Conservation (phyloP, 64 coral and sea anemone species). For the Trachythela sp. region DNA sequence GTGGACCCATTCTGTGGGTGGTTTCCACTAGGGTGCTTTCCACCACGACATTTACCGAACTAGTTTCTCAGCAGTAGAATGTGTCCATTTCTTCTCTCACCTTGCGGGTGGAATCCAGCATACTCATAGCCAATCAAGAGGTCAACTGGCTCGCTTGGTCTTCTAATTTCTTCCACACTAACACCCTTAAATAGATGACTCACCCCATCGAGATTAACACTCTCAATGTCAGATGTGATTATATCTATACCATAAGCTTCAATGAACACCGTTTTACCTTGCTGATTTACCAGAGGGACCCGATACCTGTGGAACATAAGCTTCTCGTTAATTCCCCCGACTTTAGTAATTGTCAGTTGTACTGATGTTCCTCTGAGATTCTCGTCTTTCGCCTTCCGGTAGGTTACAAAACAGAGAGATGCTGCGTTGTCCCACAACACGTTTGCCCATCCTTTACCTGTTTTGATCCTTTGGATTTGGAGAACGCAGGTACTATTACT, state of each 20-base stretch:
- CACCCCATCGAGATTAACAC: not conserved
- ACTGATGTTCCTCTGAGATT: not conserved
- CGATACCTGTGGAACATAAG: slow-evolving; percentile 17
- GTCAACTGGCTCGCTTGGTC: not conserved
- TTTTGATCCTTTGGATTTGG: not conserved
- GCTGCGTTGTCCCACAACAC: too few relatives aligned
- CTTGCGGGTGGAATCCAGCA: not conserved
- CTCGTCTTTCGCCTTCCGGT: slow-evolving; percentile 34
- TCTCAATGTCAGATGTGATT: slow-evolving; percentile 50
- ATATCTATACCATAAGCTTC: slow-evolving; percentile 45
- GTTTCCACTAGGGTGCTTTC: not conserved
- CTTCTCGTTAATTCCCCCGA: slow-evolving; percentile 34
- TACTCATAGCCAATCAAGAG: not conserved
- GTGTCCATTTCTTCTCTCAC: not conserved
- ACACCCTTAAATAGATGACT: not conserved
- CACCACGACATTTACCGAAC: not conserved
- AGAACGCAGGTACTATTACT: not conserved
- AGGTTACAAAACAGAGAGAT: slow-evolving; percentile 27
- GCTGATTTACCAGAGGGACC: slow-evolving; percentile 32
- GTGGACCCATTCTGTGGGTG: too few relatives aligned
- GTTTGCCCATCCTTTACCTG: not conserved
- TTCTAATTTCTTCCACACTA: not conserved
- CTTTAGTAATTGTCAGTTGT: slow-evolving; percentile 2
- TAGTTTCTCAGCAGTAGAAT: not conserved
- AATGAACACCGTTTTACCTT: slow-evolving; percentile 21